phyloP scores from a whole-genome alignment of 2,797 vertebrate species.

The Cyclura pinguis region DNA sequence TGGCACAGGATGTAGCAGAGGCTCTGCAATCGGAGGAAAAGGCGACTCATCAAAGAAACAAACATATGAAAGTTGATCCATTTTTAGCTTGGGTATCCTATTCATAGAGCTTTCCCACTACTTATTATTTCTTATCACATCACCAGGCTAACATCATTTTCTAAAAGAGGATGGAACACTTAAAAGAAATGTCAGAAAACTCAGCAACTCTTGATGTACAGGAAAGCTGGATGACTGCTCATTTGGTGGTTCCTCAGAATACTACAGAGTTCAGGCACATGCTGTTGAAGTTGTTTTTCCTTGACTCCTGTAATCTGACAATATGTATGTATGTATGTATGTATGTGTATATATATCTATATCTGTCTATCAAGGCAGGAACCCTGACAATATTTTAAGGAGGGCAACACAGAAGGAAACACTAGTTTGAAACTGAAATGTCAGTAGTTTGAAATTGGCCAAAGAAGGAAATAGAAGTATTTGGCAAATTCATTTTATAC shows the following conservation, averaged over 20 bases:
- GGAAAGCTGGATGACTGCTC: background rate
- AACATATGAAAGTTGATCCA: background rate
- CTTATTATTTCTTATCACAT: background rate
- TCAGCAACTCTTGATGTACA: background rate
- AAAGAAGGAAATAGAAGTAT: background rate
- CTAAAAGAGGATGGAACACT: background rate
- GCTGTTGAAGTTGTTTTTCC: background rate
- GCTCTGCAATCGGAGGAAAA: background rate
- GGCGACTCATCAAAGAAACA: background rate
- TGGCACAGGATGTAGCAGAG: background rate
- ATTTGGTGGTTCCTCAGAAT: background rate
- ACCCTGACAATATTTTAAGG: too few relatives aligned
- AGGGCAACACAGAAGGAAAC: too few relatives aligned
- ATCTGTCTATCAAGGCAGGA: background rate
- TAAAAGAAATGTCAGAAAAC: background rate
- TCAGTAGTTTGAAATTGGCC: too few relatives aligned
- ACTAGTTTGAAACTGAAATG: too few relatives aligned
- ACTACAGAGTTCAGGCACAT: background rate
- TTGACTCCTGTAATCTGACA: too few relatives aligned
- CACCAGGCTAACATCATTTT: background rate
- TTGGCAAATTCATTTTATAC: background rate
- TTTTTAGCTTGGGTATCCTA: background rate
- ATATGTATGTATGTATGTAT: too few relatives aligned
- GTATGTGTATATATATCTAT: too few relatives aligned
- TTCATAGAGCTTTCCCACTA: background rate